phyloP scores from a whole-genome alignment of 2,888 invertebrate species.

The Leptopilina syphax region DNA sequence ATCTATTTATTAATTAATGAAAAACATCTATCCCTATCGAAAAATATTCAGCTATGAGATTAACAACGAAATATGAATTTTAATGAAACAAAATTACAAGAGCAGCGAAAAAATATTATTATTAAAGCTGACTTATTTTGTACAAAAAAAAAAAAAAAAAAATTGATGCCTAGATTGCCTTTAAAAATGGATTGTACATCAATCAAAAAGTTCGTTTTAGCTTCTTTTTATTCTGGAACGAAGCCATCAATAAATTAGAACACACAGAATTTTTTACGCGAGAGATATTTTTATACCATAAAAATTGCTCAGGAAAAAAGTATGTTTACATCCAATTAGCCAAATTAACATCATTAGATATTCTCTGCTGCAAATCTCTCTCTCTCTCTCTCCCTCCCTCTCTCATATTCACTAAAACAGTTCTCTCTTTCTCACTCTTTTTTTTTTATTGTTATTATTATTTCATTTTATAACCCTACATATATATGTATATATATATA shows the following conservation, averaged over 20 bases:
- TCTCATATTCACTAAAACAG: no score
- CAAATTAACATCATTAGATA: slow-evolving; percentile 29
- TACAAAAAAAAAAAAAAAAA: neutral
- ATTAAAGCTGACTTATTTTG: slow-evolving; percentile 1
- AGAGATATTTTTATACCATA: slow-evolving; percentile 17
- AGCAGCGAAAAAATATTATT: slow-evolving; percentile 5
- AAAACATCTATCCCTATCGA: neutral
- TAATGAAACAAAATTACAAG: slow-evolving; percentile 20
- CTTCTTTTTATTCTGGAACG: slow-evolving; percentile 15
- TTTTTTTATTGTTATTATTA: slow-evolving; percentile 2
- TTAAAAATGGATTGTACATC: slow-evolving; percentile 17
- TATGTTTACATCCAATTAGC: slow-evolving; percentile 31
- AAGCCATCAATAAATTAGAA: slow-evolving; percentile 12
- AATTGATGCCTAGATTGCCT: slow-evolving; percentile 5
- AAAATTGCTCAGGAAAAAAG: slow-evolving; percentile 24
- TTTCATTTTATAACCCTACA: slow-evolving; percentile 17
- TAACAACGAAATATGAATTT: slow-evolving; percentile 12
- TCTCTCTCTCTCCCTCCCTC: neutral
- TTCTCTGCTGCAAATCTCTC: slow-evolving; percentile 14
- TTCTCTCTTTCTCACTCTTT: no score
- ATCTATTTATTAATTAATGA: slow-evolving; percentile 4
- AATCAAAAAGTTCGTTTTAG: slow-evolving; percentile 17
- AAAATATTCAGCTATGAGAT: neutral
- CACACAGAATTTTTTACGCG: slow-evolving; percentile 13
- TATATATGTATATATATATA: no score